Evolutionary conservation across 2,113 vertebrate species (phyloP), one percentile per base, ranked within the genome.

Genomic region (Urocitellus parryii): DNA sequence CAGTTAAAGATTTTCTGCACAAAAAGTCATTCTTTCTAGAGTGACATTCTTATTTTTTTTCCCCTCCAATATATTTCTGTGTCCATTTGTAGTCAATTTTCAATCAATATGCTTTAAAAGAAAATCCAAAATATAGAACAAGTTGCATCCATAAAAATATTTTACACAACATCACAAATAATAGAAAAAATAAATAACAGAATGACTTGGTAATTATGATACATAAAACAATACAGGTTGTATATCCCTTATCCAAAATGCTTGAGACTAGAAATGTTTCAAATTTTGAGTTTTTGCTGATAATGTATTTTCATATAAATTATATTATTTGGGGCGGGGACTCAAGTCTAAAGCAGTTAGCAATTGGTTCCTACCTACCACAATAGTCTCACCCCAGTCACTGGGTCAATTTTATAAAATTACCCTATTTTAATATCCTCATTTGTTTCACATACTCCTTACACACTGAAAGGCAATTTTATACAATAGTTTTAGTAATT

Each of bases 71-170:
- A 90, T 8, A 70, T 88, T 76, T 78, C 70, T 51, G 48, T 51
- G 48, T 51, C 48, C 92, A 92, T 68, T 92, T 65, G 29, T 39
- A 17, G 16, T 48, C 8, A 79, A 25, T 82, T 11, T 68, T 6
- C 48, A 53, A 29, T 63, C 88, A 58, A 48, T 27, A 80, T 34
- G 58, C 13, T 88, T 92, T 72, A 56, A 51, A 37, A 53, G 58
- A 45, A 85, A 88, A 88, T 45, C 9, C 29, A 94, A 88, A 94
- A 88, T 58, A 83, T 37, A 24, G 65, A 83, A n/a, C 14, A 90
- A 74, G 32, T 58, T 67, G 48, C 14, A 81, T 37, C 22, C 27
- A 65, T 84, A 78, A 79, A 76, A 87, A 83, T 77, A 91, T 65
- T 91, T 32, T 77, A 45, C 2, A 78, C 5, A 53, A 51, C 2